Base-by-base conservation (phyloP, 2,113 vertebrate species). In the Phoxinus phoxinus region DNA sequence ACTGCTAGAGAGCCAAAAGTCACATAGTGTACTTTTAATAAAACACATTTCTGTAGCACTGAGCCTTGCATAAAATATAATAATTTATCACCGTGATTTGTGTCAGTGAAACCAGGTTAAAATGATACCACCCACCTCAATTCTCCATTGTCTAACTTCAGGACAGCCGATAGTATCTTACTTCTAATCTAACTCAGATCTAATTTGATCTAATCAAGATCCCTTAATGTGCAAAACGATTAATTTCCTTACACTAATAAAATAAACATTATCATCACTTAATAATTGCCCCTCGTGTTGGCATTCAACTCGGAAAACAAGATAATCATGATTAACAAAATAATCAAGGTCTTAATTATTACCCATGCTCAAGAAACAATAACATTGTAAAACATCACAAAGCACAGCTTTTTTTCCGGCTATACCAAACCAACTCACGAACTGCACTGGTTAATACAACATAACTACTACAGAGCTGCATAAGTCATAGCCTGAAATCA, bases 271-370 rank as follows among this genome's bases (percentile, higher is more conserved):
- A 81, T 71, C 78, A 80, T 53, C 76, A n/a, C 37, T 59, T 80
- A 80, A 85, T 71, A 58, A 58, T 73, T 81, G 65, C 37, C 35
- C 51, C 51, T 67, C 10, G 7, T 85, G 63, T 65, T 67, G 30
- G 21, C 61, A 85, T 80, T 71, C 30, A 65, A 30, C 63, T 58
- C 61, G 35, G 61, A 53, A 85, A 80, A 85, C 84, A 85, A 80
- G 51, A 80, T 74, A 44, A 71, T 77, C 69, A 69, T 61, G 37
- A 87, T 69, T 77, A 77, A 58, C 76, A 71, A 25, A 67, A 77
- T 79, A 53, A 85, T 85, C 37, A 85, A 35, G 46, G 46, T 61
- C 48, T n/a, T 41, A 67, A 53, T 61, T 85, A 67, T 79, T 71
- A 71, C 63, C 79, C 61, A 51, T 67, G 79, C 61, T 51, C 61